Conservation (phyloP, 2,888 invertebrate genomes). For the Hypselothyrea guttata region DNA sequence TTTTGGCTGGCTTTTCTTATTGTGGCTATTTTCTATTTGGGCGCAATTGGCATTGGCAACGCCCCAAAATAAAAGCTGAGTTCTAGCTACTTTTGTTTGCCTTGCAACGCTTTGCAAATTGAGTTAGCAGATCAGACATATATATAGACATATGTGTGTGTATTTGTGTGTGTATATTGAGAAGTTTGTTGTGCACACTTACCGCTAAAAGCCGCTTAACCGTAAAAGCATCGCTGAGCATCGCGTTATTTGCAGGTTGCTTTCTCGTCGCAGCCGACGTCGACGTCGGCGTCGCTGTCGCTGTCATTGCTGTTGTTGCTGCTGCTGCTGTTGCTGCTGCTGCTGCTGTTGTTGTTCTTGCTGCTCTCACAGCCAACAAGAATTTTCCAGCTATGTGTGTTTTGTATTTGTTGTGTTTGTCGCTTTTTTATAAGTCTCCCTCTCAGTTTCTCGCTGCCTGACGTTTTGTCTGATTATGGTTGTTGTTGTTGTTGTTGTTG, state of each 20-base stretch:
- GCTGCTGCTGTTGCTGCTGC: slow-evolving; percentile 27
- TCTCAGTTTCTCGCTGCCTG: too few species aligned
- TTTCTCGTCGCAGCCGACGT: slow-evolving; percentile 67
- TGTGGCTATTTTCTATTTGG: slow-evolving; percentile 17
- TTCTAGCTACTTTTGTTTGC: slow-evolving; percentile 19
- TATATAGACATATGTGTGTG: slow-evolving; percentile 1
- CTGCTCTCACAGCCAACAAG: slow-evolving; percentile 39
- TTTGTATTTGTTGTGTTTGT: slow-evolving; percentile 30
- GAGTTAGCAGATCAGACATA: slow-evolving; percentile 20
- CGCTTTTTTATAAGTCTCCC: slow-evolving; percentile 7
- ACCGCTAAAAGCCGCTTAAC: slow-evolving; percentile 78
- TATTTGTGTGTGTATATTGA: slow-evolving; percentile 17
- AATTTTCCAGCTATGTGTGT: slow-evolving; percentile 36
- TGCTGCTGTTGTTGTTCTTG: slow-evolving; percentile 15
- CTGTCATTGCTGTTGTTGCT: slow-evolving; percentile 28
- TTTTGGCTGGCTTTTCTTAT: slow-evolving; percentile 21
- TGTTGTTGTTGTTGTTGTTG: slow-evolving; percentile 13
- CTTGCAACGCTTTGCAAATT: slow-evolving; percentile 41
- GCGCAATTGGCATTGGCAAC: slow-evolving; percentile 68
- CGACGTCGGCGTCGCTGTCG: slow-evolving; percentile 49
- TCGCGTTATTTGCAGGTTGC: slow-evolving; percentile 69
- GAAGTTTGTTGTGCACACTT: slow-evolving; percentile 55
- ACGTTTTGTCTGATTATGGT: slow-evolving; percentile 20
- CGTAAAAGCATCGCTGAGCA: slow-evolving; percentile 70
- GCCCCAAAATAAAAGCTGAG: slow-evolving; percentile 48